A percentile compares a stretch with the other conserved stretches of the same genome.
Evolutionary conservation across 2,113 vertebrate genomes (phyloP).

Genomic region (Albula glossodonta): DNA sequence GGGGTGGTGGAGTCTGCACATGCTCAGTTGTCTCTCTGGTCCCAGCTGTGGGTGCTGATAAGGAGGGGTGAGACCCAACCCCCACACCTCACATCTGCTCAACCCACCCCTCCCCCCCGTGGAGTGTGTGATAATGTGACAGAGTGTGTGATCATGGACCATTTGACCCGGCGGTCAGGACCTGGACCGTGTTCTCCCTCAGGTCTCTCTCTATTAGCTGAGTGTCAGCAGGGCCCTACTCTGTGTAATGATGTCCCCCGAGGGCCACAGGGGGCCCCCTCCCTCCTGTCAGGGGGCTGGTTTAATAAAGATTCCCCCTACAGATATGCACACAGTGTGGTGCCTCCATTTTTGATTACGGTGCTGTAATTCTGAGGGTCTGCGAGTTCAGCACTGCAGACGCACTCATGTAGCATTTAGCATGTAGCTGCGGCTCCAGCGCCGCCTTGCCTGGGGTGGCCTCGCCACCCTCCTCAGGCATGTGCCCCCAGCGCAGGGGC

Average conservation of each 20-base stretch:
- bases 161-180: not conserved
- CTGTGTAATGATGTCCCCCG: not conserved
- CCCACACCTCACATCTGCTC: too few species aligned
- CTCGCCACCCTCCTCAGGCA: not conserved
- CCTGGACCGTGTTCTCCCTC: not conserved
- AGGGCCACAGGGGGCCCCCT: not conserved
- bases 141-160: not conserved
- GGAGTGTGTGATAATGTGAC: not conserved
- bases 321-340: not conserved
- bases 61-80: not conserved
- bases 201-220: not conserved
- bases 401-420: not conserved
- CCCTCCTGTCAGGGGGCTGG: not conserved
- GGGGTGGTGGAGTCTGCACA: not conserved
- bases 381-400: not conserved
- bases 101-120: too few species aligned
- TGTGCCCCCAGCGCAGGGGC: too few species aligned
- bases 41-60: not conserved
- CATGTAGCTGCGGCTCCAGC: not conserved
- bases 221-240: not conserved
- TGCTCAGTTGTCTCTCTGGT: not conserved
- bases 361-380: not conserved
- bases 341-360: not conserved
- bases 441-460: not conserved
- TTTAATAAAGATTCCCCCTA: not conserved